Percentiles rank a stretch among this genome's conserved stretches.
Conservation (phyloP, 1,140 invertebrate species). For the Stenopsyche tienmushanensis region DNA sequence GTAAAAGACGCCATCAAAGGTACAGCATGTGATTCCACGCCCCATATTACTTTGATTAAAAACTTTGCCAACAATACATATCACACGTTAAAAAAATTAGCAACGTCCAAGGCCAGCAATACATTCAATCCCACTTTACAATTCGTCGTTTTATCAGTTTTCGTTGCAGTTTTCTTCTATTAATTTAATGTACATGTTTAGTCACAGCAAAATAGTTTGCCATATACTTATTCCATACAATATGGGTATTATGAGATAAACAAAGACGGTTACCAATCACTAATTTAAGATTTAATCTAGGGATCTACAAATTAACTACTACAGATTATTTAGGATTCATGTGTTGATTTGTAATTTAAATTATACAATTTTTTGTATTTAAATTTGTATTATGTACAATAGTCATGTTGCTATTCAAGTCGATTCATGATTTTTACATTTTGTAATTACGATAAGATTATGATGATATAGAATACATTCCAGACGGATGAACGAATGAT, state of each 20-base stretch:
- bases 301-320: too few species aligned
- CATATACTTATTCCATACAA: constrained; percentile 30
- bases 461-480: too few species aligned
- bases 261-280: constrained; percentile 36
- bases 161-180: constrained; percentile 2
- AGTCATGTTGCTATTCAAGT: too few species aligned
- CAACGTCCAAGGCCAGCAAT: not conserved
- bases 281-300: not conserved
- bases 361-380: too few species aligned
- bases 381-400: too few species aligned
- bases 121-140: not conserved
- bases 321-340: too few species aligned
- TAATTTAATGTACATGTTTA: not conserved
- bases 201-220: constrained; percentile 26
- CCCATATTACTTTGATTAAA: constrained; percentile 55
- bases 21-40: constrained; percentile 64
- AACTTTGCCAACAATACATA: constrained; percentile 45
- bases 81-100: constrained; percentile 19
- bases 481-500: too few species aligned
- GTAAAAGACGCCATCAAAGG: constrained; percentile 67
- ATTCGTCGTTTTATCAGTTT: constrained; percentile 2
- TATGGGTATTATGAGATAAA: constrained; percentile 33
- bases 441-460: too few species aligned
- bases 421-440: too few species aligned
- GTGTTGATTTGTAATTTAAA: too few species aligned